Percentiles rank a stretch among this genome's conserved stretches.
Evolutionary conservation across 2,888 invertebrate species (phyloP).

Genomic region (Himalopsyche tibetana): DNA sequence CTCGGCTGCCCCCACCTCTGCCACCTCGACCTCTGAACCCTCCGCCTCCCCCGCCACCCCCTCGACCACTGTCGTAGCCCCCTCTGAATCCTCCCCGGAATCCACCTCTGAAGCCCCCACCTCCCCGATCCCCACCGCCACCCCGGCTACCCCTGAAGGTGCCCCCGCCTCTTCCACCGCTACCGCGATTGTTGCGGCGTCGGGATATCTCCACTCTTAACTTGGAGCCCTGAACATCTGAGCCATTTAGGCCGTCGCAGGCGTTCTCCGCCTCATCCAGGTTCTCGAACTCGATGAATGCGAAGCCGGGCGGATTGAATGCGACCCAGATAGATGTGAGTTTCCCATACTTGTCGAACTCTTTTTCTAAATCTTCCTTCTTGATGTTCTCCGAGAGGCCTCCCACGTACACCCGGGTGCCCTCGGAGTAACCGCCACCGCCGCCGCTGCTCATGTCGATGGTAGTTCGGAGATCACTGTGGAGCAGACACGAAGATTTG

Average conservation of each 20-base stretch:
- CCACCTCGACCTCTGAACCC: constrained; percentile 70
- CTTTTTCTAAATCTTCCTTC: constrained; percentile 93
- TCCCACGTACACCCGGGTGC: constrained; percentile 92
- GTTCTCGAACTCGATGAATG: constrained; percentile 94
- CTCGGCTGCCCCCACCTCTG: constrained; percentile 76
- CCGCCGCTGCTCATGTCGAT: constrained; percentile 58
- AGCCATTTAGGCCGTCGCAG: constrained; percentile 91
- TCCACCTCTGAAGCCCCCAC: constrained; percentile 74
- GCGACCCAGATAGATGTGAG: constrained; percentile 95
- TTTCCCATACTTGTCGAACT: constrained; percentile 95
- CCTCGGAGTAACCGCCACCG: constrained; percentile 66
- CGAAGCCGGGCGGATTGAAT: constrained; percentile 95
- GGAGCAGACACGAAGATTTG: constrained; percentile 58
- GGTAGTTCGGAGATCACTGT: constrained; percentile 57
- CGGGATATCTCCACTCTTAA: constrained; percentile 92
- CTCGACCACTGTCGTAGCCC: constrained; percentile 69
- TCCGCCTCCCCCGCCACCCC: constrained; percentile 64
- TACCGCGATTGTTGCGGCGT: constrained; percentile 82
- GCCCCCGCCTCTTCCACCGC: constrained; percentile 77
- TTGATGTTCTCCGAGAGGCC: constrained; percentile 92
- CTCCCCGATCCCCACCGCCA: constrained; percentile 73
- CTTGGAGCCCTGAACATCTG: constrained; percentile 91
- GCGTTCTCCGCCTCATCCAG: constrained; percentile 93
- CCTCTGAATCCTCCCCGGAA: constrained; percentile 73
- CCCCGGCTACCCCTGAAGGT: constrained; percentile 74